Base-by-base conservation (phyloP, 2,888 invertebrate species). In the Allophyes oxyacanthae region DNA sequence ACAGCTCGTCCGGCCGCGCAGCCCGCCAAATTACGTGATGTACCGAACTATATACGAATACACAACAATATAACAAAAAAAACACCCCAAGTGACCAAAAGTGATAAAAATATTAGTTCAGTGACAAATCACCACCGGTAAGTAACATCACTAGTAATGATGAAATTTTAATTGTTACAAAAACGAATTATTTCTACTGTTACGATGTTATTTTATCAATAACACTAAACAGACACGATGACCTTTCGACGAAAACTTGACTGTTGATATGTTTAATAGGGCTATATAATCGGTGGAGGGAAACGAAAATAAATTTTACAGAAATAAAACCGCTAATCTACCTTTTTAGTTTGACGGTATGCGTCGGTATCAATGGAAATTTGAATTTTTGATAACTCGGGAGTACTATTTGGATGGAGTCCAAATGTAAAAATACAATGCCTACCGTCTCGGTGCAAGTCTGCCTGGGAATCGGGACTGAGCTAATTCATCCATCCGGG, bases 401-500 rank as follows among this genome's bases (percentile, higher is more conserved):
- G 89, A 87, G 90, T 88, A 89, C 88, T 90, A 91, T 91, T 93
- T 93, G 93, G 93, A 92, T 69, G 70, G 68, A 68, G 79, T 91
- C 93, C 93, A 93, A 92, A 88, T 91, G 86, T 85, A 90, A 91
- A 93, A 93, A 93, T 92, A 93, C 91, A 90, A 90, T 89, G 84
- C 87, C 85, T 88, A 86, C 84, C 83, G 84, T 86, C 87, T 86
- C 86, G 81, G 65, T 84, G 84, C 86, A 82, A 85, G 88, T 84
- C 83, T 83, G 88, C 82, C 89, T 87, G 89, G 89, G 89, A 75
- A 72, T 78, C 77, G 67, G 73, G 71, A 42, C 66, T 72, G 64
- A 64, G 82, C 78, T 77, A 76, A 77, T 73, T 72, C 77, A 64
- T 64, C 70, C 73, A 75, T 68, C 71, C 71, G 68, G 65, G 69